Percentiles rank a stretch among this genome's conserved stretches.
These are phyloP conservation scores for Lamprologus ornatipinnis DNA, from an alignment of 2,113 vertebrate genomes.

Conservation along the genomic window DNA sequence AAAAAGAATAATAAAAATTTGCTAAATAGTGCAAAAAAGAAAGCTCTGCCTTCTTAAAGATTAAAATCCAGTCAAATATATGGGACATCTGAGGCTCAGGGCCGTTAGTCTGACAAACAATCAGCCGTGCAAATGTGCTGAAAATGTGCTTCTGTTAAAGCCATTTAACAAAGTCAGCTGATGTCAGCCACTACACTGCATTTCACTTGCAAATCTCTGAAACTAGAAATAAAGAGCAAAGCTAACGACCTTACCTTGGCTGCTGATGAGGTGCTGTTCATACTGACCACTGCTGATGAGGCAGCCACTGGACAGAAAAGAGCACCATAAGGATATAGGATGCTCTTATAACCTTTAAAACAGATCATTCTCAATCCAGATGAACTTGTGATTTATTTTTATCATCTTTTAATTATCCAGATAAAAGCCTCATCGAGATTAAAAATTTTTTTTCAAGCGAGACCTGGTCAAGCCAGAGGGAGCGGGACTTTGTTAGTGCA, in stretches of 20 bases:
- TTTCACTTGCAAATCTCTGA: neutral
- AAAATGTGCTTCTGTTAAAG: neutral
- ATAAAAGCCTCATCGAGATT: neutral
- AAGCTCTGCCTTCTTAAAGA: neutral
- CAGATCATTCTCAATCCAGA: neutral
- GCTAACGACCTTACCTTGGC: neutral
- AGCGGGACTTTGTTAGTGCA: neutral
- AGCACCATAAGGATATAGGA: neutral
- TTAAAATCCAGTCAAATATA: neutral
- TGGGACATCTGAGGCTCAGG: neutral
- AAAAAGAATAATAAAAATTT: neutral
- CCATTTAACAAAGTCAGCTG: neutral
- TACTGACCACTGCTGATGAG: neutral
- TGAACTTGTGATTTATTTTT: neutral
- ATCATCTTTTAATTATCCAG: neutral
- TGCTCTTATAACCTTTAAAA: neutral
- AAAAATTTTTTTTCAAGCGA: neutral
- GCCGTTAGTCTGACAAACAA: neutral
- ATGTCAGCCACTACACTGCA: neutral
- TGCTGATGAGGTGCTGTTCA: neutral
- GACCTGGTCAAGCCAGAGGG: neutral
- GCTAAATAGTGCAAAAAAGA: neutral
- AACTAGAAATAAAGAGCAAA: neutral
- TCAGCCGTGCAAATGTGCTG: neutral
- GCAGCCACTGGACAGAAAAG: neutral